phyloP scores from a whole-genome alignment of 2,888 invertebrate species.

The Ophraella communa region DNA sequence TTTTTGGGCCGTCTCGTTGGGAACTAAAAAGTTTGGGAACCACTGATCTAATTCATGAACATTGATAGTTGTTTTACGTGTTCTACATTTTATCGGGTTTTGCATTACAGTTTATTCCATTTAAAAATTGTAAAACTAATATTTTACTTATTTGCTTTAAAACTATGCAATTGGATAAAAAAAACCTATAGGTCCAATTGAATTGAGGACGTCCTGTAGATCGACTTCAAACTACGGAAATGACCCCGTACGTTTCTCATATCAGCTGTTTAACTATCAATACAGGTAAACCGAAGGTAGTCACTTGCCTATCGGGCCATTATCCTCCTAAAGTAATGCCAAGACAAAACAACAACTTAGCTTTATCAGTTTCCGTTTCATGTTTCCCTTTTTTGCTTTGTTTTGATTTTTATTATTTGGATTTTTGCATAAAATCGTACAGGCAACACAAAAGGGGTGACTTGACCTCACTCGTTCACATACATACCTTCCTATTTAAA shows the following conservation, averaged over 20 bases:
- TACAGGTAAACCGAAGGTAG: background rate
- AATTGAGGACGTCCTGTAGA: too few species aligned
- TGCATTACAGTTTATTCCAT: too few species aligned
- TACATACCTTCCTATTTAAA: too few species aligned
- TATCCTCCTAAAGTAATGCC: background rate
- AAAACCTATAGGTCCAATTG: too few species aligned
- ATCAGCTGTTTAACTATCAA: background rate
- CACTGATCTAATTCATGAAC: too few species aligned
- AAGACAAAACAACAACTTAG: slow-evolving; percentile 6
- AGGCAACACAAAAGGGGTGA: slow-evolving; percentile 15
- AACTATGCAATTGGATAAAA: too few species aligned
- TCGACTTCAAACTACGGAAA: background rate
- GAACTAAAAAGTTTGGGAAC: too few species aligned
- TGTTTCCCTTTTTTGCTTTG: background rate
- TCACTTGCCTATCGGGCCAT: background rate
- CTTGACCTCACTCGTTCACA: slow-evolving; percentile 21
- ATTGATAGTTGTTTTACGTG: too few species aligned
- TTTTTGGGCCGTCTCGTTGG: too few species aligned
- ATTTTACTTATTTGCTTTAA: too few species aligned
- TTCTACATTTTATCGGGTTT: too few species aligned
- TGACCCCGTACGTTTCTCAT: background rate
- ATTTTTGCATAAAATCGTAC: slow-evolving; percentile 20
- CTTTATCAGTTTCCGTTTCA: slow-evolving; percentile 9
- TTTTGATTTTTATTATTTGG: background rate
- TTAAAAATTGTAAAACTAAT: too few species aligned